phyloP scores from a whole-genome alignment of 1,140 invertebrate species.

The Trichonephila clavipes region DNA sequence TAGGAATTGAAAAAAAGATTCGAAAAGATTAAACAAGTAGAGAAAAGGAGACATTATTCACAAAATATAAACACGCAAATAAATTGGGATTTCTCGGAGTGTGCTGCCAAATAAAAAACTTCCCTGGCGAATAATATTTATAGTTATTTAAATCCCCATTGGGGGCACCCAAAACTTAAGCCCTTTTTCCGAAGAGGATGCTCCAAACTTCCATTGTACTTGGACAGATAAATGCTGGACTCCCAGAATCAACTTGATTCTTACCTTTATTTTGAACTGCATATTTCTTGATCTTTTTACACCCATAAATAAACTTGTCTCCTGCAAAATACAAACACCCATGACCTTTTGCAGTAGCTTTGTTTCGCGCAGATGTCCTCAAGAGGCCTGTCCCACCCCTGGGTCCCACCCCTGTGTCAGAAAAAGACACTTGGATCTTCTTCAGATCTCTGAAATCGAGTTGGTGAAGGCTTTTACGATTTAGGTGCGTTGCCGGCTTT shows the following conservation, averaged over 20 bases:
- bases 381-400: conserved; percentile 28
- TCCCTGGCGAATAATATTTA: no score
- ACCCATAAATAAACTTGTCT: conserved; percentile 40
- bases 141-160: not conserved
- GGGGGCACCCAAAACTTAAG: not conserved
- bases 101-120: no score
- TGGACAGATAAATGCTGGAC: not conserved
- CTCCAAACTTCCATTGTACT: not conserved
- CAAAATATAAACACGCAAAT: no score
- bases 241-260: not conserved
- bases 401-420: not conserved
- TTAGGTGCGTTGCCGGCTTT: conserved; percentile 10
- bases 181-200: not conserved
- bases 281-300: conserved; percentile 11
- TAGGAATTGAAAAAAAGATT: no score
- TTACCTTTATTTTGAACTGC: not conserved
- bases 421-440: conserved; percentile 64
- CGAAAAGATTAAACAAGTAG: no score
- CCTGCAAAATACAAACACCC: conserved; percentile 54
- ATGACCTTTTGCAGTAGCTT: conserved; percentile 34
- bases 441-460: not conserved
- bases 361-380: conserved; percentile 69
- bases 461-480: conserved; percentile 49
- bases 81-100: no score
- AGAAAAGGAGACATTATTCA: no score